phyloP scores from a whole-genome alignment of 2,797 vertebrate species.

The Vultur gryphus region DNA sequence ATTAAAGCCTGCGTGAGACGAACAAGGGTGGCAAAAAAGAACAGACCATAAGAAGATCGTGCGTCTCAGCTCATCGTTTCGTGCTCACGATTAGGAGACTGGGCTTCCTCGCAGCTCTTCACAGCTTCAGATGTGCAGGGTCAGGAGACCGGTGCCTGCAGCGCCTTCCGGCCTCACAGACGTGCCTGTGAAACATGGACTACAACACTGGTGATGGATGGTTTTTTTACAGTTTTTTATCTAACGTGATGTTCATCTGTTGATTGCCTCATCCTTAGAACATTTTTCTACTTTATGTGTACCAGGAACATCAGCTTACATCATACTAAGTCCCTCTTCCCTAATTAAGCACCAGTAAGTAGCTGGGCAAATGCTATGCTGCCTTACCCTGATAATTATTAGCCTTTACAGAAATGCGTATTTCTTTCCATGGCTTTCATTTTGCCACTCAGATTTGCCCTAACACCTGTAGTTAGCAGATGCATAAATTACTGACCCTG shows the following conservation, averaged over 20 bases:
- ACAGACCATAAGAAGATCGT: background rate
- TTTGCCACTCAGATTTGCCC: background rate
- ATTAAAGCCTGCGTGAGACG: background rate
- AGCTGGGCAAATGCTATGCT: background rate
- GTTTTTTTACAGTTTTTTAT: background rate
- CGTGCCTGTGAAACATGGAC: background rate
- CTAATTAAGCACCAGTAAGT: background rate
- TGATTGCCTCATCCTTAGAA: background rate
- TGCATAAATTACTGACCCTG: background rate
- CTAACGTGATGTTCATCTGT: background rate
- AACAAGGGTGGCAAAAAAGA: too few relatives aligned
- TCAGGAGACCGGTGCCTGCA: background rate
- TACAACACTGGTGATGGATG: too few relatives aligned
- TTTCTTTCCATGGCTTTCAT: background rate
- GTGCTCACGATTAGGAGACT: accelerated
- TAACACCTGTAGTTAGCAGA: background rate
- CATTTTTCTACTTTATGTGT: background rate
- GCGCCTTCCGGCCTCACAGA: background rate
- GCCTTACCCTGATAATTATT: background rate
- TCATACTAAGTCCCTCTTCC: background rate
- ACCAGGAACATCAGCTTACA: background rate
- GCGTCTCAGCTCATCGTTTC: background rate
- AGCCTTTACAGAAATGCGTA: background rate
- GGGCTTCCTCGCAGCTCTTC: background rate
- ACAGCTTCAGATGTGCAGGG: background rate